Conservation (phyloP, 2,797 vertebrate species). For the Cirrhinus mrigala region DNA sequence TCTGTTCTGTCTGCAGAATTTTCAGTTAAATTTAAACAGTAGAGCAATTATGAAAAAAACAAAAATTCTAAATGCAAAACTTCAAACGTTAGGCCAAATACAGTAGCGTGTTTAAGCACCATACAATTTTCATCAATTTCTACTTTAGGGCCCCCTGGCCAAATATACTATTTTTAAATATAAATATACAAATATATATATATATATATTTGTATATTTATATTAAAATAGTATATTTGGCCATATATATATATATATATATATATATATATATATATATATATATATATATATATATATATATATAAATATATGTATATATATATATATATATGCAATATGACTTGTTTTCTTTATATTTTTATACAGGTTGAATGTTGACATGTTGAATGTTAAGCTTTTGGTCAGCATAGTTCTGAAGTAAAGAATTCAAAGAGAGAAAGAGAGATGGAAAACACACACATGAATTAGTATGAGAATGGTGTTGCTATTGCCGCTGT, state of each 20-base stretch:
- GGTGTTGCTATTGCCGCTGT: slow-evolving; percentile 39
- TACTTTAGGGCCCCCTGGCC: too few relatives aligned
- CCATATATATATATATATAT: background rate
- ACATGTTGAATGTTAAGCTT: too few relatives aligned
- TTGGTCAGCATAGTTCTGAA: background rate
- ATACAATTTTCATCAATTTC: too few relatives aligned
- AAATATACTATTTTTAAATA: background rate
- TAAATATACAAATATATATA: background rate
- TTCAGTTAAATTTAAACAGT: background rate
- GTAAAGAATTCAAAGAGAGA: background rate
- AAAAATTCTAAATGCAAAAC: too few relatives aligned
- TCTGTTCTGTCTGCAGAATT: background rate
- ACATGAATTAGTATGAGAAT: slow-evolving; percentile 28
- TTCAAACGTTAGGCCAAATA: too few relatives aligned
- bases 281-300: background rate
- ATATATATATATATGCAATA: background rate
- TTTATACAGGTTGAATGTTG: background rate
- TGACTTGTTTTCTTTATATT: background rate
- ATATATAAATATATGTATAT: background rate
- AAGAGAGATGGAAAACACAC: slow-evolving; percentile 25
- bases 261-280: background rate
- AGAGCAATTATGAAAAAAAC: background rate
- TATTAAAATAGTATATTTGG: too few relatives aligned
- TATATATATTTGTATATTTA: too few relatives aligned
- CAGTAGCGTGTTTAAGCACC: too few relatives aligned